A percentile compares a stretch with the other conserved stretches of the same genome.
phyloP scores from a whole-genome alignment of 2,797 vertebrate species.

The Lerista edwardsae region DNA sequence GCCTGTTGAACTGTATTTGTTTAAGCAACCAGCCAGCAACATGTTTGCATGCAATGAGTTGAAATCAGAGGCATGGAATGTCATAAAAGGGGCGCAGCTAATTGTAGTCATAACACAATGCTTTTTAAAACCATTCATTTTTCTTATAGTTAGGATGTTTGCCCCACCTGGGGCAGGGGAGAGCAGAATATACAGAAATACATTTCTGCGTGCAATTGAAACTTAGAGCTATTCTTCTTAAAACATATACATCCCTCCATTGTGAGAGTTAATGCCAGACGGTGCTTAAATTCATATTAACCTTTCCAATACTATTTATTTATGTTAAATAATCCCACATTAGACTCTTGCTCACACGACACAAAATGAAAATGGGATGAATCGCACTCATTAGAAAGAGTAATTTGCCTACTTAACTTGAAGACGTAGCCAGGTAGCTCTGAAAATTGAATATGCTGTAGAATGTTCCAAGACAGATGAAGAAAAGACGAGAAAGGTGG shows the following conservation, averaged over 20 bases:
- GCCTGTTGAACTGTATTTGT: constrained; percentile 61
- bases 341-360: constrained; percentile 18
- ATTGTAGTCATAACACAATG: constrained; percentile 52
- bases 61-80: constrained; percentile 60
- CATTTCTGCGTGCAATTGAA: constrained; percentile 50
- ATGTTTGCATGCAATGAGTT: constrained; percentile 61
- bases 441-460: constrained; percentile 49
- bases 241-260: constrained; percentile 35
- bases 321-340: constrained; percentile 49
- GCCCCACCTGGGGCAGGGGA: constrained; percentile 44
- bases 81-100: constrained; percentile 49
- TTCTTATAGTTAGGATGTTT: constrained; percentile 64
- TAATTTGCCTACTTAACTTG: constrained; percentile 34
- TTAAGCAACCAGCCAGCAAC: constrained; percentile 51
- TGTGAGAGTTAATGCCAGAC: constrained; percentile 30
- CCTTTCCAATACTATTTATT: constrained; percentile 48
- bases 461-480: constrained; percentile 48
- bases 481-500: constrained; percentile 10
- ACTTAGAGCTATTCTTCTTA: constrained; percentile 50
- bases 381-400: constrained; percentile 36
- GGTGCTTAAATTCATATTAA: constrained; percentile 53
- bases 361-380: constrained; percentile 21
- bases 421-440: constrained; percentile 17
- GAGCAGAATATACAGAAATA: constrained; percentile 39
- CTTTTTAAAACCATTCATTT: constrained; percentile 59